Percentiles rank a stretch among this genome's conserved stretches.
These are phyloP conservation scores for Phylloscopus trochiloides DNA, from an alignment of 2,113 vertebrate genomes.

Conservation along the genomic window DNA sequence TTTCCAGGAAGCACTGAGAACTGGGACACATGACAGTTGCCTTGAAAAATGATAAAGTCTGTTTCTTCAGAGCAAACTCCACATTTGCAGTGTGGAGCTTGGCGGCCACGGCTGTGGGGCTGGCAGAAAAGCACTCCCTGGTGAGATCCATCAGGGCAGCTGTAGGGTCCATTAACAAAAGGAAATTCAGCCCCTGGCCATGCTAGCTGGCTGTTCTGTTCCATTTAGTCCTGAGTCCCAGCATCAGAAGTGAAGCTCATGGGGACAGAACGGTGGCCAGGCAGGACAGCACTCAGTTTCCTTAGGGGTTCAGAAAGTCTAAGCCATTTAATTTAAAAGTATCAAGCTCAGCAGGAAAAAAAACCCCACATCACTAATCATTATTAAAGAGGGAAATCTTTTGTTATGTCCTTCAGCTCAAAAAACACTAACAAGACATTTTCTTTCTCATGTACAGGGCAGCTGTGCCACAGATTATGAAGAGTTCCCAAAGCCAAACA, in stretches of 20 bases:
- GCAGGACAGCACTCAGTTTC: neutral
- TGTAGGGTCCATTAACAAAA: neutral
- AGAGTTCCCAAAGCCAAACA: neutral
- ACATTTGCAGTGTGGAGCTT: neutral
- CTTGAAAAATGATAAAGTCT: neutral
- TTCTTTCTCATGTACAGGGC: neutral
- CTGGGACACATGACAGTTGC: neutral
- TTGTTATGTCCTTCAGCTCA: neutral
- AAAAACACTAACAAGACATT: neutral
- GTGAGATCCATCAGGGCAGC: neutral
- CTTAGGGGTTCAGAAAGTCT: neutral
- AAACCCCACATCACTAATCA: accelerated
- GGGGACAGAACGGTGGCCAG: neutral
- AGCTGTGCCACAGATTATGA: neutral
- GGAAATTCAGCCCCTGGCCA: neutral
- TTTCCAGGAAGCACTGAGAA: neutral
- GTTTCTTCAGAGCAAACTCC: neutral
- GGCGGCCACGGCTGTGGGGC: neutral
- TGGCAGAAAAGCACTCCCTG: neutral
- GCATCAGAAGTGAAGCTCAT: neutral
- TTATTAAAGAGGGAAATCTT: neutral
- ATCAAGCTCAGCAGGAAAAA: neutral
- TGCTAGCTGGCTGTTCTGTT: neutral
- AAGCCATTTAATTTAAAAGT: neutral
- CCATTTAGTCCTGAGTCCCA: neutral